Evolutionary conservation across 2,797 vertebrate species (phyloP), one percentile per base, ranked within the genome.

Genomic region (Arremon brunneinucha): DNA sequence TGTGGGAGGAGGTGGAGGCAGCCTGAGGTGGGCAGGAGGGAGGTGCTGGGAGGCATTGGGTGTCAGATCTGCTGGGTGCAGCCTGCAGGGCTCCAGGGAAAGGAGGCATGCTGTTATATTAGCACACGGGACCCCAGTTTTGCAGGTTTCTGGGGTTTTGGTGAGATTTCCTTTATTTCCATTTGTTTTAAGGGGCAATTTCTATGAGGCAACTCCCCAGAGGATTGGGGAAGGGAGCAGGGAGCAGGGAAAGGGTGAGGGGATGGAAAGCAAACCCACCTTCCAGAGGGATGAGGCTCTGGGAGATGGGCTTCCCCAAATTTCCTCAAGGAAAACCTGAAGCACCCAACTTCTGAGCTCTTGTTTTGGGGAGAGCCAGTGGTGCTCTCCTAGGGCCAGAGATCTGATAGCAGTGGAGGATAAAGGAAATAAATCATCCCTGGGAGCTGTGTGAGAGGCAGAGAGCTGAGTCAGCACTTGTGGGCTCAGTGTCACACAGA

Each of bases 111-210:
- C 19, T 65, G 2, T 18, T 43, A 1, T 11, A 17, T 34, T 19
- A 41, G 56, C 37, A 34, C 14, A 27, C 5, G 8, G 2, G 9
- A 59, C 15, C 7, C 35, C 20, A 35, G 0, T 55, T 43, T 26
- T 74, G 14, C 11, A 59, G 8, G 2, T 57, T 49, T 79, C 22
- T 21, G 41, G 23, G 9, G 20, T 2, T 57, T 55, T 26, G 14
- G 8, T 20, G 35, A 65, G 10, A 16, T 50, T 80, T 76, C 13
- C 30, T 79, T 68, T 11, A 22, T 2, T 9, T 39, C 12, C 3
- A 3, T 34, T 49, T 87, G 20, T 6, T 81, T 74, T 39, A 81
- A 75, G 37, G 35, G 60, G 5, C 1, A 4, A 12, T 67, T 59
- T 52, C 41, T 8, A 3, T 7, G 28, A 43, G 24, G 7, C 6